These are phyloP conservation scores for Butorides virescens DNA, from an alignment of 2,113 vertebrate species.

Conservation along the genomic window DNA sequence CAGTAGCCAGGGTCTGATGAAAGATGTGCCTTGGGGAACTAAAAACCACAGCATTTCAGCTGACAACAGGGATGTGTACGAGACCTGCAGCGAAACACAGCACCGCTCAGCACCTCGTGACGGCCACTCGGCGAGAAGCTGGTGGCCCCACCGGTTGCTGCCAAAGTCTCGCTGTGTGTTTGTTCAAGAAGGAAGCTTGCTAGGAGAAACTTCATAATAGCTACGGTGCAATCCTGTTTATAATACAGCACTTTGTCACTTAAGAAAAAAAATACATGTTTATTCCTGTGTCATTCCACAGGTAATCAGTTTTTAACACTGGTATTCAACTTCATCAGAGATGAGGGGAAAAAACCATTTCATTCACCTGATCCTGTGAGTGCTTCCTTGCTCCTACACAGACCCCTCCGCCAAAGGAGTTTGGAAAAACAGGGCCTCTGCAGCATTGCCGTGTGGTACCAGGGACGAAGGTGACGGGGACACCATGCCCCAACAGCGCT, in stretches of 20 bases:
- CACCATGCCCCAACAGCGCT: rapidly evolving
- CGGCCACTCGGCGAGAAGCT: neutral
- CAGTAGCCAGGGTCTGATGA: rapidly evolving
- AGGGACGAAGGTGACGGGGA: rapidly evolving
- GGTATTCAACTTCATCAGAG: neutral
- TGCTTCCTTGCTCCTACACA: no score
- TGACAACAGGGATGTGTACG: rapidly evolving
- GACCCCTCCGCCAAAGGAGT: no score
- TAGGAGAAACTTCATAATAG: no score
- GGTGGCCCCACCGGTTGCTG: neutral
- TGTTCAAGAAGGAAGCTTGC: neutral
- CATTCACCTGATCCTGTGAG: neutral
- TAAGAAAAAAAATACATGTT: rapidly evolving
- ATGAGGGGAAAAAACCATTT: neutral
- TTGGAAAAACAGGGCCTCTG: rapidly evolving
- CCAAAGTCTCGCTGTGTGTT: rapidly evolving
- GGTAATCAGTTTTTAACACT: neutral
- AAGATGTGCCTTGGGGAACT: neutral
- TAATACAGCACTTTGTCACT: rapidly evolving
- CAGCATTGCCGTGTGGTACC: rapidly evolving
- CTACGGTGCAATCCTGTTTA: neutral
- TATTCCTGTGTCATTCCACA: neutral
- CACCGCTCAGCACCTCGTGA: rapidly evolving
- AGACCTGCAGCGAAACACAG: neutral
- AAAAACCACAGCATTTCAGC: rapidly evolving